phyloP scores from a whole-genome alignment of 2,113 vertebrate species.

The Barbus barbus region DNA sequence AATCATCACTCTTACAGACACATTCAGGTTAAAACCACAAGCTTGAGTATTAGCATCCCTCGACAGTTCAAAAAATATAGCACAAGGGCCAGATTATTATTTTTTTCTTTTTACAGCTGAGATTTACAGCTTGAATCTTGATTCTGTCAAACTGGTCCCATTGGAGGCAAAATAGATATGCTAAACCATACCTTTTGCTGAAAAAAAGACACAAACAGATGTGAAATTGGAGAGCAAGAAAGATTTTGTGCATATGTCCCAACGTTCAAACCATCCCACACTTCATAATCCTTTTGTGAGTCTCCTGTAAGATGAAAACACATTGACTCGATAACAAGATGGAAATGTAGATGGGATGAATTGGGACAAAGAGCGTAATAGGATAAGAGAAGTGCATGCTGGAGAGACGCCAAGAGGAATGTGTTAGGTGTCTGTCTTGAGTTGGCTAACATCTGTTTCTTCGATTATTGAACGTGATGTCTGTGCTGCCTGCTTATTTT shows the following conservation, averaged over 20 bases:
- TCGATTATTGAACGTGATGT: slow-evolving; percentile 31
- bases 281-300: slow-evolving; percentile 8
- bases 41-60: slow-evolving; percentile 34
- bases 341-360: slow-evolving; percentile 21
- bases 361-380: slow-evolving; percentile 40
- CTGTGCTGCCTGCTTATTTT: slow-evolving; percentile 21
- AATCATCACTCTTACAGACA: slow-evolving; percentile 51
- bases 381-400: slow-evolving; percentile 16
- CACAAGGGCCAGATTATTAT: neutral
- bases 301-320: slow-evolving; percentile 21
- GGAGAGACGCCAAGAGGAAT: slow-evolving; percentile 5
- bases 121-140: slow-evolving; percentile 42
- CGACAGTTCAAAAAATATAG: slow-evolving; percentile 11
- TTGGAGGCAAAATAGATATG: slow-evolving; percentile 26
- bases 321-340: slow-evolving; percentile 39
- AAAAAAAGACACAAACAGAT: slow-evolving; percentile 24
- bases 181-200: slow-evolving; percentile 22
- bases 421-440: slow-evolving; percentile 28
- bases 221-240: neutral
- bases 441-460: slow-evolving; percentile 35
- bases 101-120: slow-evolving; percentile 8
- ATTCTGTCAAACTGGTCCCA: slow-evolving; percentile 31
- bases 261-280: slow-evolving; percentile 10
- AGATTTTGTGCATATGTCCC: neutral
- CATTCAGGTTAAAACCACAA: slow-evolving; percentile 45